phyloP scores from a whole-genome alignment of 2,888 invertebrate genomes.

The Eueremaeus valkanovi region DNA sequence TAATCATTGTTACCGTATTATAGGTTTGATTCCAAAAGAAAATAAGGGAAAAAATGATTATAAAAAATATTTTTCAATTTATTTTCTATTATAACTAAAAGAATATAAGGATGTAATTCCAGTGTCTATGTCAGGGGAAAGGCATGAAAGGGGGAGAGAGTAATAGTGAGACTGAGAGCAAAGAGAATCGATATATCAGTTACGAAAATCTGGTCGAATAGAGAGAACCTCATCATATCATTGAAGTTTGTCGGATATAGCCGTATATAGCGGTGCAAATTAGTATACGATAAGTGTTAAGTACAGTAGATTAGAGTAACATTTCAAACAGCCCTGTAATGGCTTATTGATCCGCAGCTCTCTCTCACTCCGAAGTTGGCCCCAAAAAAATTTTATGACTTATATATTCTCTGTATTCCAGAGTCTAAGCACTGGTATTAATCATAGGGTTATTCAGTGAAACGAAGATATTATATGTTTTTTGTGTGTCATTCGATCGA shows the following conservation, averaged over 20 bases:
- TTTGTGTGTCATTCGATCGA: too few species aligned
- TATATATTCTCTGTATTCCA: too few species aligned
- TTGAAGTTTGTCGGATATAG: not conserved
- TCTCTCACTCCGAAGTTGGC: too few species aligned
- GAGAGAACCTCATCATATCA: not conserved
- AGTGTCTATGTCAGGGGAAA: not conserved
- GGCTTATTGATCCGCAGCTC: conserved; percentile 4
- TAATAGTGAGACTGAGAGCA: not conserved
- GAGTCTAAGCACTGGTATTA: too few species aligned
- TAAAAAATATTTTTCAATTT: too few species aligned
- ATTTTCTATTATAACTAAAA: too few species aligned
- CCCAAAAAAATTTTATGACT: too few species aligned
- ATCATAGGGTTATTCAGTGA: too few species aligned
- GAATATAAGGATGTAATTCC: not conserved
- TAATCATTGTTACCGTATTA: too few species aligned
- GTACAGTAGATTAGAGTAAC: conserved; percentile 2
- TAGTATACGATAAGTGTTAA: conserved; percentile 24
- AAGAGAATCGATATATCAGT: not conserved
- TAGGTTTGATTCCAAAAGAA: too few species aligned
- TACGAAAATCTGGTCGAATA: conserved; percentile 20
- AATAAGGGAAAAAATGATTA: too few species aligned
- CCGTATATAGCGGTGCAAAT: not conserved
- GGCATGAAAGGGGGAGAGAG: not conserved
- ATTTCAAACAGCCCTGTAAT: not conserved
- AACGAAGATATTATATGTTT: too few species aligned